Evolutionary conservation across 2,113 vertebrate species (phyloP).

Genomic region (Protobothrops flavoviridis): DNA sequence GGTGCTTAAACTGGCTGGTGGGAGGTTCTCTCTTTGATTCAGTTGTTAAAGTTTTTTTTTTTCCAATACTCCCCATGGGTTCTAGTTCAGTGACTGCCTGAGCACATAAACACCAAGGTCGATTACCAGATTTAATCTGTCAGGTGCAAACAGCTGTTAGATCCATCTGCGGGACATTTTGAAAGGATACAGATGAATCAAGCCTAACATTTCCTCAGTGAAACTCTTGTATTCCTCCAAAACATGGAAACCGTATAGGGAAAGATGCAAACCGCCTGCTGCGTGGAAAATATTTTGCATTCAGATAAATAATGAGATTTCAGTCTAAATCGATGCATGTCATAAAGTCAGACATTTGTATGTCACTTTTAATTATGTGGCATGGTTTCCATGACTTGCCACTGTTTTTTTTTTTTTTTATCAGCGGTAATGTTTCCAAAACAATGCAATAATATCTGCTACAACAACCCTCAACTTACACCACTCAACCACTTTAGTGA

Average conservation of each 20-base stretch:
- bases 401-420: conserved; percentile 48
- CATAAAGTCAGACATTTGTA: not conserved
- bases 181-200: conserved; percentile 34
- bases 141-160: conserved; percentile 53
- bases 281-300: not conserved
- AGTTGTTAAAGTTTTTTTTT: conserved; percentile 53
- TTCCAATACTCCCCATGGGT: conserved; percentile 35
- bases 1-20: conserved; percentile 49
- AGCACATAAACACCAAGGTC: conserved; percentile 53
- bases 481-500: not conserved
- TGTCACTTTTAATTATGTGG: not conserved
- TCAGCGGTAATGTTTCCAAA: conserved; percentile 38
- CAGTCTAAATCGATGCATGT: not conserved
- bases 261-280: conserved; percentile 45
- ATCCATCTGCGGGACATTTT: conserved; percentile 51
- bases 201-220: conserved; percentile 19
- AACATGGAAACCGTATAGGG: conserved; percentile 34
- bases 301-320: conserved; percentile 22
- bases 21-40: conserved; percentile 45
- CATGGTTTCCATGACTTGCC: accelerated
- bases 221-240: conserved; percentile 33
- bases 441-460: conserved; percentile 10
- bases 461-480: not conserved
- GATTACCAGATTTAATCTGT: conserved; percentile 60
- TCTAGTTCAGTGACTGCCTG: conserved; percentile 56